Base-by-base conservation (phyloP, 2,888 invertebrate genomes). In the Cylindroiulus punctatus region DNA sequence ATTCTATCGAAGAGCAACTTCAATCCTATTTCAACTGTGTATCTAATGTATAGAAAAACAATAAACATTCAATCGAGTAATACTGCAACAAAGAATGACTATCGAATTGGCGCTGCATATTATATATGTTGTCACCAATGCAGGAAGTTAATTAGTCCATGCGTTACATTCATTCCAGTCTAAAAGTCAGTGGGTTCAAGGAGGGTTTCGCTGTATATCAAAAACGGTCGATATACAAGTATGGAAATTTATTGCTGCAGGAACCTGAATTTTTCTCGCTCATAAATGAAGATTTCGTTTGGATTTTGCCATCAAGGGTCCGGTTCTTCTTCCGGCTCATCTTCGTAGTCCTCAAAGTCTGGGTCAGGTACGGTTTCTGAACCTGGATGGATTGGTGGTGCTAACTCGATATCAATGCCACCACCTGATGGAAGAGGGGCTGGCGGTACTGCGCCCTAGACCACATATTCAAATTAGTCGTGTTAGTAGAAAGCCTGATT, bases 351-450 rank as follows among this genome's bases (percentile, higher is more conserved):
- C 36, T 82, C 82, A 82, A 82, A 82, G 32, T 82, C 82, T 82
- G 42, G 42, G 14, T 82, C 82, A 42, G 82, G 82, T 40, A 40
- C 82, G 0, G 1, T 40, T 40, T 82, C 82, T 17, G 82, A n/a
- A 42, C n/a, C 82, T 8, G 82, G 82, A 82, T 36, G 82, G n/a
- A 42, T 14, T 19, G 82, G 82, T 82, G 82, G 82, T 17, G n/a
- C 2, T 47, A 47, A 47, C 57, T 57, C 57, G 17, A 22, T 17
- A n/a, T 57, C 57, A 22, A 8, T n/a, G 7, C 57, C 32, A 82
- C 82, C 82, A 82, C 17, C 84, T 84, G 22, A 12, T 17, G 84
- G 84, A 44, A 42, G 84, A 84, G 42, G 84, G 84, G 30, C 84
- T 44, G 82, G 82, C 10, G 32, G 82, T 32, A 82, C n/a, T 30